Percentiles rank a stretch among this genome's conserved stretches.
These are phyloP conservation scores for Dichetophora obliterata DNA, from an alignment of 2,888 invertebrate genomes.

Conservation along the genomic window DNA sequence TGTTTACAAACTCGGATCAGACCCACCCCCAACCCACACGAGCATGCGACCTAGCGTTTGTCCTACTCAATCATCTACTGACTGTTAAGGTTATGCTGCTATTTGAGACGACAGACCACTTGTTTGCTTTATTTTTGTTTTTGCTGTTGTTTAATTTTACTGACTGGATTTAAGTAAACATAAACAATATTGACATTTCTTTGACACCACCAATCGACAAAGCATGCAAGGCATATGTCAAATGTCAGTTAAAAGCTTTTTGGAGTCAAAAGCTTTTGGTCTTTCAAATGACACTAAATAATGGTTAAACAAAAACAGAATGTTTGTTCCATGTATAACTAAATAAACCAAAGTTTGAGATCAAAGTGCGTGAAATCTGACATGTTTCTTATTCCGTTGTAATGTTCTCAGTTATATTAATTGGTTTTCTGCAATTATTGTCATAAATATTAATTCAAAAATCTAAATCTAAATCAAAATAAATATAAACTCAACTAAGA, in stretches of 20 bases:
- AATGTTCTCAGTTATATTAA: no score
- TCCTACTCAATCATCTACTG: not conserved
- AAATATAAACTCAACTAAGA: no score
- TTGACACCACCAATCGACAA: not conserved
- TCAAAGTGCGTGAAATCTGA: no score
- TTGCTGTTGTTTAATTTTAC: not conserved
- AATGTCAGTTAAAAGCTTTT: not conserved
- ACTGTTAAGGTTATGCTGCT: conserved; percentile 11
- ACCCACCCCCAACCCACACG: not conserved
- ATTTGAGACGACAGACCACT: conserved; percentile 27
- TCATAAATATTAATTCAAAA: no score
- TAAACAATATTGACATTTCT: conserved; percentile 39
- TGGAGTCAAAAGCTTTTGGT: not conserved
- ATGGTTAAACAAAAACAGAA: not conserved
- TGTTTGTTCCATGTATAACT: no score
- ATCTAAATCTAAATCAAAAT: no score
- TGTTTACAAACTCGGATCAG: conserved; percentile 1
- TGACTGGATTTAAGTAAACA: conserved; percentile 18
- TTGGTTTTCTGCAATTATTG: no score
- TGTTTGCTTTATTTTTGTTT: conserved; percentile 33
- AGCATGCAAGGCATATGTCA: not conserved
- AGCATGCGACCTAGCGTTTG: not conserved
- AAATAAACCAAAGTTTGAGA: no score
- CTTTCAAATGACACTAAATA: not conserved
- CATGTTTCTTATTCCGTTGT: no score